These are phyloP conservation scores for Cryptophagus acutangulus DNA, from an alignment of 2,888 invertebrate species.

Conservation along the genomic window DNA sequence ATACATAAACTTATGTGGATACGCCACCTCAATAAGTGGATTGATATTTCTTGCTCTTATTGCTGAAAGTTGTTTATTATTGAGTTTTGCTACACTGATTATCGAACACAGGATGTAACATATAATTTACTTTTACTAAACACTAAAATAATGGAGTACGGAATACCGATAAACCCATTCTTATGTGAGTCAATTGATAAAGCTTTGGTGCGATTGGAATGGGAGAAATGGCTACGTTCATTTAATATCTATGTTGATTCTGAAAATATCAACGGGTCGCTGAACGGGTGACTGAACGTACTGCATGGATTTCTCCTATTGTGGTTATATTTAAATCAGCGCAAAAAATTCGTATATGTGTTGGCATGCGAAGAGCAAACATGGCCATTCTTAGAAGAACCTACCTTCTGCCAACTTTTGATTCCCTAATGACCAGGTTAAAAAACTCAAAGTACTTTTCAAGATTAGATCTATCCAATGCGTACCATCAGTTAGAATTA, in stretches of 20 bases:
- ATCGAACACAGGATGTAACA: too few species aligned
- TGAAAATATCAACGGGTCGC: slow-evolving; percentile 9
- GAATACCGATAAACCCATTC: slow-evolving; percentile 21
- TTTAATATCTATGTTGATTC: slow-evolving; percentile 22
- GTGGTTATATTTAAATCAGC: slow-evolving; percentile 30
- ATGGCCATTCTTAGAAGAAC: slow-evolving; percentile 31
- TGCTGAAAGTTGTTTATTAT: too few species aligned
- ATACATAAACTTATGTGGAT: too few species aligned
- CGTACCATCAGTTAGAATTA: slow-evolving; percentile 35
- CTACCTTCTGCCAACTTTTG: slow-evolving; percentile 29
- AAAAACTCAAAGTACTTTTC: slow-evolving; percentile 31
- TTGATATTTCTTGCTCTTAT: too few species aligned
- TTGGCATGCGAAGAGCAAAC: slow-evolving; percentile 39
- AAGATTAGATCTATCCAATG: slow-evolving; percentile 22
- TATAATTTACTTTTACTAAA: too few species aligned
- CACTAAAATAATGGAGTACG: too few species aligned
- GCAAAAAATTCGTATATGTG: slow-evolving; percentile 31
- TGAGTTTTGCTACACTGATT: too few species aligned
- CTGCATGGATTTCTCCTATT: slow-evolving; percentile 37
- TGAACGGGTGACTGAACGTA: slow-evolving; percentile 28
- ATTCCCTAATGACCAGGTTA: slow-evolving; percentile 27
- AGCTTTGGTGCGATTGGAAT: slow-evolving; percentile 19
- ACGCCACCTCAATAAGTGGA: too few species aligned
- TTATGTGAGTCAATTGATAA: slow-evolving; percentile 21
- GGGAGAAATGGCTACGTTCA: slow-evolving; percentile 25